Evolutionary conservation across 64 coral and sea anemone species (phyloP), one percentile per base, ranked within the genome.

Genomic region (Stylophora pistillata): DNA sequence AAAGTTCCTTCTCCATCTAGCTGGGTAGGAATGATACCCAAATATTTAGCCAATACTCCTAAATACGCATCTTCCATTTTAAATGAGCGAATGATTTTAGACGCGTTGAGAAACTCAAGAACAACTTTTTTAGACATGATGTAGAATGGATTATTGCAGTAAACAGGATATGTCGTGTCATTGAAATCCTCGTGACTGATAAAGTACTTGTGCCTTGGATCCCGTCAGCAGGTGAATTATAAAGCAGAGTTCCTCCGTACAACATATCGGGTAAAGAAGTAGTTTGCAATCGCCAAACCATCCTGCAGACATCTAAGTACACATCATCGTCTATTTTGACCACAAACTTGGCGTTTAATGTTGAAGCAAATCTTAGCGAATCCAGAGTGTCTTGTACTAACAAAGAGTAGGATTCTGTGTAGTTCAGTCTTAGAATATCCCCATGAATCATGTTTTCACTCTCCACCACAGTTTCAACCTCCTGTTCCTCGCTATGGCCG

Each of bases 241-340:
- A 41, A 7, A 89, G n/a, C 9, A 89, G 59, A 30, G 47, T 33
- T 0, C 88, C 88, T 56, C 60, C 76, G 34, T 80, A 89, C 15
- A 89, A 63, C n/a, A 56, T 89, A 7, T 81, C 56, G 27, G 76
- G 88, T 18, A 89, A 74, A 79, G 74, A 78, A 10, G 55, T 30
- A 18, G 76, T 34, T 66, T 79, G 32, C 9, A 89, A n/a, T 61
- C 76, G 80, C 41, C 37, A 69, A 59, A 89, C 58, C 58, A 89
- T 79, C 26, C 78, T 76, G 0, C 76, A 76, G 20, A 89, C 2
- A 55, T 89, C 58, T 25, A 89, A 18, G 72, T 89, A 89, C 17
- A 89, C 34, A 56, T 89, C 88, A 33, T 89, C 88, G 53, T 89
- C 88, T 41, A 73, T 32, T 89, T 89, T 81, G 74, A 81, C 54